These are phyloP conservation scores for Nesoenas mayeri DNA, from an alignment of 2,113 vertebrate genomes.

Conservation along the genomic window DNA sequence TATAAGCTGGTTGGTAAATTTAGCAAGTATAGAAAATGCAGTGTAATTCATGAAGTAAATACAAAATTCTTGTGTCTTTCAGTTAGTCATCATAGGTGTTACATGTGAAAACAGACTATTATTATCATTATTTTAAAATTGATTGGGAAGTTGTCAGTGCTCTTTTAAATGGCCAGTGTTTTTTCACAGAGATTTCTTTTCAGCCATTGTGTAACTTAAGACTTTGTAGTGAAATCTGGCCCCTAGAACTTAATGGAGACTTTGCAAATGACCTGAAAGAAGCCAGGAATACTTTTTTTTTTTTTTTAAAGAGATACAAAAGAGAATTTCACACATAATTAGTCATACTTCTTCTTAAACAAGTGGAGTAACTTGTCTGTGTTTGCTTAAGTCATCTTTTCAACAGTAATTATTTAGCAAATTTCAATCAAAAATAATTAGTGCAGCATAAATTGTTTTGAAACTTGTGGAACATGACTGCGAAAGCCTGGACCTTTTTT, in stretches of 20 bases:
- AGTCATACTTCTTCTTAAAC: neutral
- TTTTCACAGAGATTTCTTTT: neutral
- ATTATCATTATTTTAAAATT: neutral
- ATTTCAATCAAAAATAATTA: slow-evolving; percentile 24
- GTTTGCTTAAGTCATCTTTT: slow-evolving; percentile 39
- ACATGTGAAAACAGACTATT: neutral
- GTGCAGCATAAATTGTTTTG: neutral
- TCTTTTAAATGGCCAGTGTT: neutral
- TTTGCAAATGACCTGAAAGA: neutral
- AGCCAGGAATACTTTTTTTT: neutral
- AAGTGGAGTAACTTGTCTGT: slow-evolving; percentile 11
- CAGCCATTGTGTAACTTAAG: neutral
- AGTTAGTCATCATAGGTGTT: neutral
- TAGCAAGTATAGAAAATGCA: neutral
- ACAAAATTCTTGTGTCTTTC: neutral
- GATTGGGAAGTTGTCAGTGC: neutral
- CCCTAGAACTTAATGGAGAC: neutral
- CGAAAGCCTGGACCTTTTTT: neutral
- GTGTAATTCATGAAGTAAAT: neutral
- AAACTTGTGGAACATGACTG: neutral
- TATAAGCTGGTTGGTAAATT: neutral
- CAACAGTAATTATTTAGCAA: slow-evolving; percentile 14
- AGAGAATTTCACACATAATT: neutral
- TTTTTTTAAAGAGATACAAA: neutral
- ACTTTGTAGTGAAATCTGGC: neutral